Conservation (phyloP, 2,888 invertebrate genomes). For the Amiota minor region DNA sequence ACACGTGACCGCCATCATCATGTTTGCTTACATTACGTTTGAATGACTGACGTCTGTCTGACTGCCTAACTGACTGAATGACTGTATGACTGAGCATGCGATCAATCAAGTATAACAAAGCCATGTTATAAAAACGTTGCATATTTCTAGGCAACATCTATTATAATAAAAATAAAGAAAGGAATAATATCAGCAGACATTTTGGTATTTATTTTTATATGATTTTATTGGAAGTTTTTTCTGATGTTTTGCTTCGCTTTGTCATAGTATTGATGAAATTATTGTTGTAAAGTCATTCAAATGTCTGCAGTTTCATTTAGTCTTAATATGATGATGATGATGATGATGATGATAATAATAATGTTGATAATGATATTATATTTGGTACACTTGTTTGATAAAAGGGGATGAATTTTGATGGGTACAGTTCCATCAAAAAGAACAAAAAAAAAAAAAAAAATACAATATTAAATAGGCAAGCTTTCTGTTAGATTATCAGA, state of each 20-base stretch:
- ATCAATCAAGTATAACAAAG: slow-evolving; percentile 67
- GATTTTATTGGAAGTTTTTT: not conserved
- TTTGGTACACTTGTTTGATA: too few relatives aligned
- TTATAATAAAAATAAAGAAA: slow-evolving; percentile 37
- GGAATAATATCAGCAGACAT: slow-evolving; percentile 12
- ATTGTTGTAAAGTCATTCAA: slow-evolving; percentile 1
- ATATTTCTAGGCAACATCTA: slow-evolving; percentile 38
- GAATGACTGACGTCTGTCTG: slow-evolving; percentile 48
- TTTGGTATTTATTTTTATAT: not conserved
- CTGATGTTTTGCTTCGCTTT: not conserved
- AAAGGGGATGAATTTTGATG: too few relatives aligned
- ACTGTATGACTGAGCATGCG: slow-evolving; percentile 52
- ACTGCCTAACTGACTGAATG: slow-evolving; percentile 51
- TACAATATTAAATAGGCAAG: too few relatives aligned
- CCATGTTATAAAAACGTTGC: slow-evolving; percentile 35
- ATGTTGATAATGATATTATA: too few relatives aligned
- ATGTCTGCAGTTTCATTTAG: not conserved
- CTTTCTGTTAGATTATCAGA: too few relatives aligned
- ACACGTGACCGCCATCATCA: slow-evolving; percentile 72
- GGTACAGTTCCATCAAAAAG: too few relatives aligned
- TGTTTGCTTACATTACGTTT: slow-evolving; percentile 72
- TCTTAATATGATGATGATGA: not conserved
- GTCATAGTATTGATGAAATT: slow-evolving; percentile 1
- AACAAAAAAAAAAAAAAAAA: too few relatives aligned
- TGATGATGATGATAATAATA: too few relatives aligned